phyloP scores from a whole-genome alignment of 2,797 vertebrate species.

The Xenopus petersii region DNA sequence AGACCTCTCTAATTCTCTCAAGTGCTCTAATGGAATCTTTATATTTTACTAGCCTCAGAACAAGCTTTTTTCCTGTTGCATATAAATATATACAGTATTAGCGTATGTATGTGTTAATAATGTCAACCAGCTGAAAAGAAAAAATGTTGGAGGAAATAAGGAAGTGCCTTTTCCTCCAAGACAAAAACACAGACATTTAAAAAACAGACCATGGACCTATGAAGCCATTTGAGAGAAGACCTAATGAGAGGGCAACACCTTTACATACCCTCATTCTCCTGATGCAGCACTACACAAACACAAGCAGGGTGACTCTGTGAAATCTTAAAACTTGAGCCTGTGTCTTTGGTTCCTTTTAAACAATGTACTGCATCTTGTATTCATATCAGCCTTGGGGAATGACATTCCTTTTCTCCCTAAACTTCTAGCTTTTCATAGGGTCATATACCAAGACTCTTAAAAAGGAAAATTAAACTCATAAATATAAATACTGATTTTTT shows the following conservation, averaged over 20 bases:
- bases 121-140: background rate
- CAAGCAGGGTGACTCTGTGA: background rate
- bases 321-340: background rate
- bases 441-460: too few relatives aligned
- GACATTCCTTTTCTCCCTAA: background rate
- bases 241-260: conserved; percentile 13
- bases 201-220: background rate
- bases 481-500: too few relatives aligned
- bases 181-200: background rate
- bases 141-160: background rate
- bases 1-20: background rate
- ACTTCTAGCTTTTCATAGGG: background rate
- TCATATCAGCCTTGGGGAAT: background rate
- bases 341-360: background rate
- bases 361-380: background rate
- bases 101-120: conserved; percentile 3
- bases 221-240: background rate
- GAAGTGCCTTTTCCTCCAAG: background rate
- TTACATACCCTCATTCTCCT: background rate
- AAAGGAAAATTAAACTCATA: too few relatives aligned
- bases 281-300: background rate
- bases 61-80: background rate
- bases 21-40: background rate
- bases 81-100: background rate
- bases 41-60: conserved; percentile 8